Base-by-base conservation (phyloP, 2,797 vertebrate genomes). In the Amphiprion clarkii region DNA sequence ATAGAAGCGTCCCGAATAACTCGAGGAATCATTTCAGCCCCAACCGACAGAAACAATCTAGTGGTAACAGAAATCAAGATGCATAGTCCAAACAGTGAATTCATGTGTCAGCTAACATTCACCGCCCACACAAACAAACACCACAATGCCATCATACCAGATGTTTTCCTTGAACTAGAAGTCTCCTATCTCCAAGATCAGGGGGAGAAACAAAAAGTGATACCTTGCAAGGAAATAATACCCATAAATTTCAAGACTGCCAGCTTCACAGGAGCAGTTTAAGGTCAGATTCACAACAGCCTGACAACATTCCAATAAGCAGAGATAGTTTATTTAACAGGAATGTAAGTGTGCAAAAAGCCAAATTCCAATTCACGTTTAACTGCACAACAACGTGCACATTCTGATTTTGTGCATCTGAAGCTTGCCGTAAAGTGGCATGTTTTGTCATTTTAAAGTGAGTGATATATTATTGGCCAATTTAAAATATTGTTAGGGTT, bases 91-190 rank as follows among this genome's bases (percentile, higher is more conserved):
- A 53, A 76, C 10, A 8, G 39, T 13, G 23, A 10, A 59, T 25
- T 33, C 21, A 19, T 46, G 44, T 46, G 44, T 46, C 44, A 17
- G 13, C 44, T 4, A 16, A 53, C 44, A 1, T 64, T 10, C 29
- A 63, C 36, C 25, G 14, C 64, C 48, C 23, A 68, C 52, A 63
- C 39, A 82, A 48, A 63, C 31, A 82, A 48, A 46, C 19, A n/a
- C 10, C 17, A 58, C 12, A 17, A 40, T 33, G 21, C 25, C 16
- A 36, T 58, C 27, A 10, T 0, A 36, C 19, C 33, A 68, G 64
- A 70, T 75, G 2, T 64, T 81, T 79, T 17, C 44, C 44, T 19
- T 19, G 33, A 36, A 8, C 33, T 36, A 36, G 33, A 36, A 36
- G 33, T 36, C 33, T 36, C 6, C 33, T 23, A 9, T 44, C 25